phyloP scores from a whole-genome alignment of 2,888 invertebrate species.

The Tipula helvola region DNA sequence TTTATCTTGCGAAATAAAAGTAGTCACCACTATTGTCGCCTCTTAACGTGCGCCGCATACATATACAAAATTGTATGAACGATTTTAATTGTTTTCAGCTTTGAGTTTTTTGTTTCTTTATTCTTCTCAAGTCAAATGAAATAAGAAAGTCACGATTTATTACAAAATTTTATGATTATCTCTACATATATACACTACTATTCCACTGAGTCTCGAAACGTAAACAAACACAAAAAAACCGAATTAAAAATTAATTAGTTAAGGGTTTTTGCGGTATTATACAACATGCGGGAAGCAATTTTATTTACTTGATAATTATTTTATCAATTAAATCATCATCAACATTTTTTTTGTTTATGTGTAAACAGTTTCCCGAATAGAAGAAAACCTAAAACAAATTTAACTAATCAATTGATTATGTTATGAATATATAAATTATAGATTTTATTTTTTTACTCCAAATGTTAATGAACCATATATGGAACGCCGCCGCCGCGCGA shows the following conservation, averaged over 20 bases:
- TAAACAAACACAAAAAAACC: background rate
- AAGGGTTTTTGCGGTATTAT: background rate
- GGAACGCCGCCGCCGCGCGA: background rate
- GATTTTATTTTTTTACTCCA: background rate
- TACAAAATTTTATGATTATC: background rate
- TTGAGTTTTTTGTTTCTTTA: background rate
- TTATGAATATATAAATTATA: background rate
- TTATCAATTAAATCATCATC: background rate
- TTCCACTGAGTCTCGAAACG: background rate
- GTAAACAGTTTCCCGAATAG: background rate
- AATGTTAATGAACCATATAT: background rate
- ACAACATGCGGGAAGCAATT: background rate
- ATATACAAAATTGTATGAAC: background rate
- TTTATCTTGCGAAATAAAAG: background rate
- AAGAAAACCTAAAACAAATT: background rate
- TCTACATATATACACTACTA: background rate
- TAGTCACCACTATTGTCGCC: background rate
- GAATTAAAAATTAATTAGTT: background rate
- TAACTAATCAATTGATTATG: background rate
- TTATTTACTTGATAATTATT: background rate
- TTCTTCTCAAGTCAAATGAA: background rate
- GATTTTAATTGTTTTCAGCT: background rate
- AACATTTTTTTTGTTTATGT: background rate
- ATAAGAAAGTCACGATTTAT: background rate
- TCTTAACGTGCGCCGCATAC: background rate